These are phyloP conservation scores for Toxotes lorentzi DNA, from an alignment of 2,797 vertebrate genomes.

Conservation along the genomic window DNA sequence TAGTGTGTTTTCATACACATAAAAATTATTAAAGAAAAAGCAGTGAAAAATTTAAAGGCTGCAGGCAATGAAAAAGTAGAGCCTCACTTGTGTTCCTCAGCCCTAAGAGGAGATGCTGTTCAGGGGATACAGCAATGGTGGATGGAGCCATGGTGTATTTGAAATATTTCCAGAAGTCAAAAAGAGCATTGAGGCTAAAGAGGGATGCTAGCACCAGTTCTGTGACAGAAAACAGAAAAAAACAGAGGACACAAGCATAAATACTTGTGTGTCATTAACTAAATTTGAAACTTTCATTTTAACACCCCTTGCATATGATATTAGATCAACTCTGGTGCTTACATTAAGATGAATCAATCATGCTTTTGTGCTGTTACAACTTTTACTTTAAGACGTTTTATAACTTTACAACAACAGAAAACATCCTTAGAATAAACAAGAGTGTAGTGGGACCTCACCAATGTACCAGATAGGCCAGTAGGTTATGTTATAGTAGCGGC, in stretches of 20 bases:
- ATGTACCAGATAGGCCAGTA: conserved; percentile 98
- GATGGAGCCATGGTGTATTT: conserved; percentile 93
- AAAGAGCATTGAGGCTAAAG: conserved; percentile 95
- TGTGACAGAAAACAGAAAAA: conserved; percentile 60
- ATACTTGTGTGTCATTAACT: background rate
- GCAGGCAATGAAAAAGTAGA: too few relatives aligned
- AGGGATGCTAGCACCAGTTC: conserved; percentile 91
- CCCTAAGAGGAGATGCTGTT: conserved; percentile 91
- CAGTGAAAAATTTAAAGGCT: background rate
- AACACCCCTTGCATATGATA: background rate
- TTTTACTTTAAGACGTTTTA: background rate
- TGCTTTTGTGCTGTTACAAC: background rate
- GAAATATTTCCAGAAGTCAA: conserved; percentile 98
- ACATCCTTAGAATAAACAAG: background rate
- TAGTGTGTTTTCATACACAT: background rate
- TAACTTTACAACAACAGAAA: background rate
- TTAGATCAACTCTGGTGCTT: background rate
- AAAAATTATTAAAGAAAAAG: background rate
- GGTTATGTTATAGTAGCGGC: conserved; percentile 92
- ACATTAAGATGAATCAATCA: background rate
- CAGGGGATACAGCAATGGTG: conserved; percentile 86
- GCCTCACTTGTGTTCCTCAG: conserved; percentile 83
- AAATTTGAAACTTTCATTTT: background rate
- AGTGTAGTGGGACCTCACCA: conserved; percentile 85
- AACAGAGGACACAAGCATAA: background rate